Conservation (phyloP, 2,797 vertebrate genomes). For the Gastrophryne carolinensis region DNA sequence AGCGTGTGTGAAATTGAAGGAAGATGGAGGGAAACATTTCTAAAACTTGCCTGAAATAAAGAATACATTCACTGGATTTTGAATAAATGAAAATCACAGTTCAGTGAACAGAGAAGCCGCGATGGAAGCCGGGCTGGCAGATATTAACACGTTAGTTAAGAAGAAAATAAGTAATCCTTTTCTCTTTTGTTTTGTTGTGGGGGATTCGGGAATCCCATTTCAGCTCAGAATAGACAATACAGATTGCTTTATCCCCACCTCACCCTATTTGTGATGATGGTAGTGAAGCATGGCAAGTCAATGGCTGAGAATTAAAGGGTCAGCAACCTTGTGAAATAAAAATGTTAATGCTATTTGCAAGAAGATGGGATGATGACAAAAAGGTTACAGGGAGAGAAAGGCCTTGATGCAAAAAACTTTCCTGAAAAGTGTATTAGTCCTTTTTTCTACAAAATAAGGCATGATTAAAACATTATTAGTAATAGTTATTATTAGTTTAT, state of each 20-base stretch:
- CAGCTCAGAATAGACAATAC: slow-evolving; percentile 29
- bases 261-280: slow-evolving; percentile 23
- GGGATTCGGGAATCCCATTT: slow-evolving; percentile 15
- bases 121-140: neutral
- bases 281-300: slow-evolving; percentile 7
- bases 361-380: no score
- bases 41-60: slow-evolving; percentile 11
- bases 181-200: neutral
- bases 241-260: slow-evolving; percentile 23
- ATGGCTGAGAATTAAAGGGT: slow-evolving; percentile 12
- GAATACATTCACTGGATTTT: slow-evolving; percentile 6
- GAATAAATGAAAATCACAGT: slow-evolving; percentile 4
- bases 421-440: no score
- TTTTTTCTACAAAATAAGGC: no score
- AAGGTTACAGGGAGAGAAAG: no score
- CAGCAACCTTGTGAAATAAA: slow-evolving; percentile 13
- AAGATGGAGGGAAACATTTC: neutral
- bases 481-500: no score
- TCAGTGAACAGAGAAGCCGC: slow-evolving; percentile 17
- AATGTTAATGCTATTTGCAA: neutral
- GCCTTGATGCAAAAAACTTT: no score
- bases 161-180: neutral
- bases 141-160: slow-evolving; percentile 31
- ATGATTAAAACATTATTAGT: no score
- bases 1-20: slow-evolving; percentile 30